A percentile compares a stretch with the other conserved stretches of the same genome.
Evolutionary conservation across 2,113 vertebrate genomes (phyloP).

Genomic region (Ictidomys tridecemlineatus): DNA sequence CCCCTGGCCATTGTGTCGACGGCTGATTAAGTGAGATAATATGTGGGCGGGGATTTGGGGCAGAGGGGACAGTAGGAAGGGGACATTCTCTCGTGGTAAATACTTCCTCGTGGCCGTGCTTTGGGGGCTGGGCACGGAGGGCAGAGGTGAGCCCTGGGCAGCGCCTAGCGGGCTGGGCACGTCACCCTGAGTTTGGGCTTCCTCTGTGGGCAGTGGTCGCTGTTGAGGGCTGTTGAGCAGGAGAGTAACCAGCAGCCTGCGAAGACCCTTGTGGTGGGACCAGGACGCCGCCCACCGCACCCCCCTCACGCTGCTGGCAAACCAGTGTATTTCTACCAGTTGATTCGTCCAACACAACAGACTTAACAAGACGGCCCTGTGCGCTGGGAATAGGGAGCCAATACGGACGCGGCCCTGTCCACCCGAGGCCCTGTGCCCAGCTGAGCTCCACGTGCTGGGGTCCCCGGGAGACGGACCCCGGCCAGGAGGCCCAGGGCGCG

Average conservation of each 20-base stretch:
- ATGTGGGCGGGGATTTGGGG: not conserved
- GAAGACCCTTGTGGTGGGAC: not conserved
- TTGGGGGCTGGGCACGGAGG: not conserved
- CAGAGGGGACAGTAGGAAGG: not conserved
- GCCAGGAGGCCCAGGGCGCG: accelerated
- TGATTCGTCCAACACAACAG: too few species aligned
- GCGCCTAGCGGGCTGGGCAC: accelerated
- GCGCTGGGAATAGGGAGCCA: too few species aligned
- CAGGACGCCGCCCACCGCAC: too few species aligned
- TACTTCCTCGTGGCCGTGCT: accelerated
- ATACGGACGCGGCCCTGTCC: too few species aligned
- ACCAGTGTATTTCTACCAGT: too few species aligned
- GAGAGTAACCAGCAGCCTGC: not conserved
- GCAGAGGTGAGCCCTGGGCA: accelerated
- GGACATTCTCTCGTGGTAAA: accelerated
- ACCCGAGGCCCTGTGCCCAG: not conserved
- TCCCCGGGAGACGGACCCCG: not conserved
- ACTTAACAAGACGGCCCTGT: too few species aligned
- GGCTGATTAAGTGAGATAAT: not conserved
- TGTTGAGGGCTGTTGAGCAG: not conserved
- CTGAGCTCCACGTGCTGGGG: not conserved
- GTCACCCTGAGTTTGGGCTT: too few species aligned
- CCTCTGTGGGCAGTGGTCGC: not conserved
- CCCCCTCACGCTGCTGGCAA: too few species aligned
- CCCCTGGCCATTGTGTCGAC: too few species aligned